phyloP scores from a whole-genome alignment of 2,797 vertebrate species.

The Cryptoblepharus egeriae region DNA sequence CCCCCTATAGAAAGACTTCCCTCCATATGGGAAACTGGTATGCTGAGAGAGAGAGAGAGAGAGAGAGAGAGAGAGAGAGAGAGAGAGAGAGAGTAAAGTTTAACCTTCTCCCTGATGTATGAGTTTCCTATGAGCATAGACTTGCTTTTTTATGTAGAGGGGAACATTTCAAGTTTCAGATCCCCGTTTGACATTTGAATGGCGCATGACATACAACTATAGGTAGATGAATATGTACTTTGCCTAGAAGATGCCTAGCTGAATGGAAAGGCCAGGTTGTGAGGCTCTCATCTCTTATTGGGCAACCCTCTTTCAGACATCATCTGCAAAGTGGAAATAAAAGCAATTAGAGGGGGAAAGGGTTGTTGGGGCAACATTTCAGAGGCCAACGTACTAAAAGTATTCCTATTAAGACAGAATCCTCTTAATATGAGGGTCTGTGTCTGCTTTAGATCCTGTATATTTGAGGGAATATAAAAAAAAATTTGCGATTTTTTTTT shows the following conservation, averaged over 20 bases:
- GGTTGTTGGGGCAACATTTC: not conserved
- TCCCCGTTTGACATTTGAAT: too few species aligned
- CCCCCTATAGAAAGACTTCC: too few species aligned
- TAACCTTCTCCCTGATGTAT: too few species aligned
- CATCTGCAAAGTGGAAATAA: not conserved
- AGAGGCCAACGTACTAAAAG: not conserved
- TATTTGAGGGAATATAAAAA: not conserved
- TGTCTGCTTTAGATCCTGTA: not conserved
- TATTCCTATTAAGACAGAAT: not conserved
- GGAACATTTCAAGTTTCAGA: not conserved
- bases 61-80: too few species aligned
- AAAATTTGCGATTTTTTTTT: not conserved
- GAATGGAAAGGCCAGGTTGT: not conserved
- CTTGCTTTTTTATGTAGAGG: not conserved
- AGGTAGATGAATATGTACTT: not conserved
- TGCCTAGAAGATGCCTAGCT: not conserved
- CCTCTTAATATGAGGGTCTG: not conserved
- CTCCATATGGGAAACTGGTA: too few species aligned
- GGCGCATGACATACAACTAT: not conserved
- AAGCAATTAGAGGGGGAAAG: not conserved
- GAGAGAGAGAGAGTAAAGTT: too few species aligned
- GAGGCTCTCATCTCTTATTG: too few species aligned
- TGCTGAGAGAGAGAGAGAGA: too few species aligned
- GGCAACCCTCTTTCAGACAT: not conserved
- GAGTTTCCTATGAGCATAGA: not conserved